Evolutionary conservation across 2,888 invertebrate genomes (phyloP).

Genomic region (Drymonia ruficornis): DNA sequence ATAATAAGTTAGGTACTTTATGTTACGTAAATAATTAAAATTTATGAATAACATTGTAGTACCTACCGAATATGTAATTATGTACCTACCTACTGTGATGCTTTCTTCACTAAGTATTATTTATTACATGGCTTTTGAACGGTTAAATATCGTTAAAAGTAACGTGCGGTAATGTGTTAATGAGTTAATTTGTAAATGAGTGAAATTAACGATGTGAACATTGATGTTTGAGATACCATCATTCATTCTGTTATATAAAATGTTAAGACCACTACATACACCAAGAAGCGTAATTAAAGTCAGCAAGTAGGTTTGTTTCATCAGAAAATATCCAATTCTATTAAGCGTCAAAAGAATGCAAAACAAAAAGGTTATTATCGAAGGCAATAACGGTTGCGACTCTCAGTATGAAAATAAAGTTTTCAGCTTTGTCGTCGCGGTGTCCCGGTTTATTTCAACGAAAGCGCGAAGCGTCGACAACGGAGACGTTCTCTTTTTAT

Average conservation of each 20-base stretch:
- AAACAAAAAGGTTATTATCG: conserved; percentile 54
- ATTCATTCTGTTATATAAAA: no score
- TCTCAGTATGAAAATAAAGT: conserved; percentile 62
- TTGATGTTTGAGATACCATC: background rate
- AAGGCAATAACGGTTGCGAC: conserved; percentile 59
- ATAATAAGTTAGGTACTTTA: background rate
- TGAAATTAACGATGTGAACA: background rate
- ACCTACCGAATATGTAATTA: no score
- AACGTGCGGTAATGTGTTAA: background rate
- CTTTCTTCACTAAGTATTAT: background rate
- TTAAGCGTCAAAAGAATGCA: conserved; percentile 26
- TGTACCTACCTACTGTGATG: no score
- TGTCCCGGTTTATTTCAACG: conserved; percentile 60
- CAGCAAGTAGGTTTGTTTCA: no score
- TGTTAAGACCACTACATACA: no score
- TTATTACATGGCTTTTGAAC: background rate
- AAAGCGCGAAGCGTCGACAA: conserved; percentile 49
- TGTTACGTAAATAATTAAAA: background rate
- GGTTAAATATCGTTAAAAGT: background rate
- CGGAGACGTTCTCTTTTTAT: conserved; percentile 63
- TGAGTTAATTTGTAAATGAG: background rate
- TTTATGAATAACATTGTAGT: background rate
- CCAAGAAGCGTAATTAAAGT: no score
- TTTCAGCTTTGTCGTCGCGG: conserved; percentile 55
- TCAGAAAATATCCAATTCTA: conserved; percentile 14